Evolutionary conservation across 2,797 vertebrate genomes (phyloP).

Genomic region (Labeo calbasu): DNA sequence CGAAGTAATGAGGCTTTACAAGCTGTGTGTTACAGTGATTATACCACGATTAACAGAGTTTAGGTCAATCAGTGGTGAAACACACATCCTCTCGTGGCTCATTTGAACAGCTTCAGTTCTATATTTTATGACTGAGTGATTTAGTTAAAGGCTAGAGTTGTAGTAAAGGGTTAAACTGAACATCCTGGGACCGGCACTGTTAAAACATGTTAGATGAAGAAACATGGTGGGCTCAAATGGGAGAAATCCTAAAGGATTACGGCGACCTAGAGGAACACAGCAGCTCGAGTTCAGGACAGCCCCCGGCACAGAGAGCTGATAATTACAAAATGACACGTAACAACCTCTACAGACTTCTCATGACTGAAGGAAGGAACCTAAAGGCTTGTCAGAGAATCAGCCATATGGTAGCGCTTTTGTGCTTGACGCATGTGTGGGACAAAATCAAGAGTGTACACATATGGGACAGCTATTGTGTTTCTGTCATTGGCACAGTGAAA

Average conservation of each 20-base stretch:
- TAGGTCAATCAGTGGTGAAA: not conserved
- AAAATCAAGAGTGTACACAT: not conserved
- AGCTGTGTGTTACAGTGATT: not conserved
- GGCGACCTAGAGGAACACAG: not conserved
- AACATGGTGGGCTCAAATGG: not conserved
- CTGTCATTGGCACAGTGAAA: not conserved
- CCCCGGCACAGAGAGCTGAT: slow-evolving; percentile 14
- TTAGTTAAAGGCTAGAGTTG: not conserved
- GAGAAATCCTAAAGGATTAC: slow-evolving; percentile 8
- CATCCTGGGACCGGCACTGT: not conserved
- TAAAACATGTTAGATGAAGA: not conserved
- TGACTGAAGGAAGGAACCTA: slow-evolving; percentile 20
- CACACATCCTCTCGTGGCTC: not conserved
- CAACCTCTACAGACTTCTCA: slow-evolving; percentile 12
- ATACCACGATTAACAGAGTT: not conserved
- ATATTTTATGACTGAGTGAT: not conserved
- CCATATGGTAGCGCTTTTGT: slow-evolving; percentile 11
- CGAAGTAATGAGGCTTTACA: not conserved
- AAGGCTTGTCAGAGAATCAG: not conserved
- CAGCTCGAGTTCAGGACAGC: slow-evolving; percentile 23
- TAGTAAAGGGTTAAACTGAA: not conserved
- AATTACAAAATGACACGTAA: slow-evolving; percentile 48
- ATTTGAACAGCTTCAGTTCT: not conserved
- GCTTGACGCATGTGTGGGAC: not conserved
- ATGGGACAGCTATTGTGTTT: not conserved